Percentiles rank a stretch among this genome's conserved stretches.
phyloP scores from a whole-genome alignment of 2,113 vertebrate species.

The Pollimyrus isidori region DNA sequence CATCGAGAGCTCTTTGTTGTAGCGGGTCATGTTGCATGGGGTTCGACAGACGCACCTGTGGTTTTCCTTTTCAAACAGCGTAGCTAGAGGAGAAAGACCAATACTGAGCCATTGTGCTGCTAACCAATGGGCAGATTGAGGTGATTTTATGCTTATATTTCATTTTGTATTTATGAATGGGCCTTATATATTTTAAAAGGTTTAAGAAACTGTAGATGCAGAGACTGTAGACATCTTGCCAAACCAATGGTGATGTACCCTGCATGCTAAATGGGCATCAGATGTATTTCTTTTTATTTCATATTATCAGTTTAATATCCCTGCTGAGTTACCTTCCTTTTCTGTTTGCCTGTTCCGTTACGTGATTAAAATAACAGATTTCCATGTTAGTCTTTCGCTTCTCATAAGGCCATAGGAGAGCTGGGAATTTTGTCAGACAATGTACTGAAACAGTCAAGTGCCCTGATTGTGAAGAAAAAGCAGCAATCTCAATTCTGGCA shows the following conservation, averaged over 20 bases:
- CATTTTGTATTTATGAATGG: background rate
- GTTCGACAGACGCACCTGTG: conserved; percentile 87
- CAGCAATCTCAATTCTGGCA: background rate
- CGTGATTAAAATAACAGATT: background rate
- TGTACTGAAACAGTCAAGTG: background rate
- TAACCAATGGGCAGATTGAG: background rate
- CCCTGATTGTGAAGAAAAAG: background rate
- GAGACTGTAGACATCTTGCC: background rate
- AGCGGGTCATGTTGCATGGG: conserved; percentile 93
- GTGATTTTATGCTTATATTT: background rate
- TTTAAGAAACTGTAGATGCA: background rate
- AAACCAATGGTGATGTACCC: background rate
- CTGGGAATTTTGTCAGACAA: background rate
- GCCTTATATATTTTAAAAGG: background rate
- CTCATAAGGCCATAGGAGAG: background rate
- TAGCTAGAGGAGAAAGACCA: conserved; percentile 51
- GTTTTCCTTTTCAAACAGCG: conserved; percentile 84
- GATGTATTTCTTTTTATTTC: background rate
- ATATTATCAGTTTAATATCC: background rate
- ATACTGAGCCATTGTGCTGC: background rate
- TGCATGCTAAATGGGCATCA: background rate
- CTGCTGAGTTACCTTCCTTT: background rate
- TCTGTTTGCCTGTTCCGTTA: background rate
- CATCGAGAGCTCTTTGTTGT: conserved; percentile 99
- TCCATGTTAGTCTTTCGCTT: background rate